Evolutionary conservation across 2,113 vertebrate genomes (phyloP), one percentile per base, ranked within the genome.

Genomic region (Oxyruncus cristatus): DNA sequence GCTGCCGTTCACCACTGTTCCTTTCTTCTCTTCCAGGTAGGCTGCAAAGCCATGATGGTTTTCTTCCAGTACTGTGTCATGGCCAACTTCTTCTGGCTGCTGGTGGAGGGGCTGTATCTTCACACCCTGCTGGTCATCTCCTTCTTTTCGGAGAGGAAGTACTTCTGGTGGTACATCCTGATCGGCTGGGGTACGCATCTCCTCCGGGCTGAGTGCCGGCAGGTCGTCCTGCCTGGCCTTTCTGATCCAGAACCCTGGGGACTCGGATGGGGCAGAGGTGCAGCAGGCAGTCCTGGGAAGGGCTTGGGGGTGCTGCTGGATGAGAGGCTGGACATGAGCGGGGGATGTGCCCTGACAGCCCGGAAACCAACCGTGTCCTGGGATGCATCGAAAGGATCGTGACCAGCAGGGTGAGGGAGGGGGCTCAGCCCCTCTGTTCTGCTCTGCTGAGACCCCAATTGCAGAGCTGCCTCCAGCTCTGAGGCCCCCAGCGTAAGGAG

Each of bases 21-120:
- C 0, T 91, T 91, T 93, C 71, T 85, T 88, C 61, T 92, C 73
- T 91, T 98, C 37, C 97, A 99, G 99, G 97, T 98, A 62, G 98
- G 99, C 94, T 99, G 99, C 96, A 99, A 99, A 97, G 99, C 98
- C 9, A 98, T 98, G 14, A 98, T 99, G 85, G 98, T 99, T 74
- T 99, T 99, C 92, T 99, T 99, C 97, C 99, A 99, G 80, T 99
- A 99, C 80, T 99, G 99, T 13, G 95, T 99, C 89, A 99, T 99
- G 99, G 99, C 99, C 96, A 99, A 99, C 97, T 99, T 99, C 98
- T 99, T 99, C 98, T 99, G 99, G 99, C 98, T 99, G 53, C 98
- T 99, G 94, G 99, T 99, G 46, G 99, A 99, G 86, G 99, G 99
- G 8, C 89, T 99, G 74, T 99, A 99, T 94, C 99, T 99, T 24